Evolutionary conservation across 1,140 invertebrate genomes (phyloP).

Genomic region (Acromyrmex echinatior): DNA sequence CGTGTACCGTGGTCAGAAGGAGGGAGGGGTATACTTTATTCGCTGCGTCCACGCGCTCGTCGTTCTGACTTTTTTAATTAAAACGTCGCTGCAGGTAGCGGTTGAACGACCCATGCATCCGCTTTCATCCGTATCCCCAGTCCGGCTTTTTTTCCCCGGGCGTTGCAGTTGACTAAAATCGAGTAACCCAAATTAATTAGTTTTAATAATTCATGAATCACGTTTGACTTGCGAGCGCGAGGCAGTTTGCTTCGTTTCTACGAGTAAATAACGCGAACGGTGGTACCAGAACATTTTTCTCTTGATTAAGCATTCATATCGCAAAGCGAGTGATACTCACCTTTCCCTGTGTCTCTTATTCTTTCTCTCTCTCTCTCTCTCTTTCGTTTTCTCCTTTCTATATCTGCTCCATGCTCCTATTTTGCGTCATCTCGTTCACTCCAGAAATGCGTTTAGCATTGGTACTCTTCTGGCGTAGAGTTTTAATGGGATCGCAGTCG

Average conservation of each 20-base stretch:
- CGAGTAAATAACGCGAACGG: slow-evolving; percentile 60
- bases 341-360: slow-evolving; percentile 21
- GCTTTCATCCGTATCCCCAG: slow-evolving; percentile 26
- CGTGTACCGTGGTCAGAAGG: not conserved
- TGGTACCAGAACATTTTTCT: slow-evolving; percentile 66
- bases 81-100: slow-evolving; percentile 69
- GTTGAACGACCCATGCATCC: slow-evolving; percentile 62
- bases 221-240: slow-evolving; percentile 63
- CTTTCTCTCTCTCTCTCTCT: slow-evolving; percentile 5
- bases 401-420: not conserved
- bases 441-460: slow-evolving; percentile 57
- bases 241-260: slow-evolving; percentile 47
- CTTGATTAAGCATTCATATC: slow-evolving; percentile 77
- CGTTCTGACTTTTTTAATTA: slow-evolving; percentile 73
- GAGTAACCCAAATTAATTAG: slow-evolving; percentile 77
- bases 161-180: slow-evolving; percentile 68
- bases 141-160: slow-evolving; percentile 31
- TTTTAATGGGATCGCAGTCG: slow-evolving; percentile 68
- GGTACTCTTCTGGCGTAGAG: slow-evolving; percentile 52
- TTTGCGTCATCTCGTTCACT: slow-evolving; percentile 9
- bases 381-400: not conserved
- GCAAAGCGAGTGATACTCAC: slow-evolving; percentile 55
- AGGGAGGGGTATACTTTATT: slow-evolving; percentile 30
- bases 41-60: slow-evolving; percentile 40
- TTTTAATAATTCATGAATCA: slow-evolving; percentile 79